Percentiles rank a stretch among this genome's conserved stretches.
Conservation (phyloP, 2,113 vertebrate species). For the Xiphorhynchus elegans region DNA sequence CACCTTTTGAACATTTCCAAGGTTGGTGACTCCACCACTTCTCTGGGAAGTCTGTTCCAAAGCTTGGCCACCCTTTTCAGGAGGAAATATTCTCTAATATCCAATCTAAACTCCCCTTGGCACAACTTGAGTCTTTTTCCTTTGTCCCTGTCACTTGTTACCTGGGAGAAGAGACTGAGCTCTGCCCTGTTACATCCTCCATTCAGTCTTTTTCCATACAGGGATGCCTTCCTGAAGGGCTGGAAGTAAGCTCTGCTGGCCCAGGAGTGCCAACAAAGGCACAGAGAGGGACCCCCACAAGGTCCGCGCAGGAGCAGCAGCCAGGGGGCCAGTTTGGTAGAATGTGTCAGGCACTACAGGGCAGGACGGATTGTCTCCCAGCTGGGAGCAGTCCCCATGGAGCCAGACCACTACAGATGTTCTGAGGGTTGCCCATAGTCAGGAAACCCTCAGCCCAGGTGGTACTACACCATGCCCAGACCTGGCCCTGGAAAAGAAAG, state of each 20-base stretch:
- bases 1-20: not conserved
- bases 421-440: fast-evolving
- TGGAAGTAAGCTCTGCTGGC: not conserved
- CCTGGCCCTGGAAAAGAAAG: not conserved
- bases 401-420: not conserved
- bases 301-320: not conserved
- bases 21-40: not conserved
- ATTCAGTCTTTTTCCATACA: not conserved
- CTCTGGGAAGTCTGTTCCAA: not conserved
- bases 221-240: not conserved
- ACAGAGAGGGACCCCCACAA: fast-evolving
- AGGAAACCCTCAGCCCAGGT: not conserved
- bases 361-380: not conserved
- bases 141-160: not conserved
- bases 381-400: not conserved
- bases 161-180: not conserved
- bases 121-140: not conserved
- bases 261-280: fast-evolving
- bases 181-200: fast-evolving
- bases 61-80: not conserved
- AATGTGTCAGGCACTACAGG: not conserved
- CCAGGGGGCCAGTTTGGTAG: not conserved
- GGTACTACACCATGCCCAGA: fast-evolving
- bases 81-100: not conserved
- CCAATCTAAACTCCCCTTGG: not conserved